phyloP scores from a whole-genome alignment of 2,797 vertebrate genomes.

The Myioborus miniatus region DNA sequence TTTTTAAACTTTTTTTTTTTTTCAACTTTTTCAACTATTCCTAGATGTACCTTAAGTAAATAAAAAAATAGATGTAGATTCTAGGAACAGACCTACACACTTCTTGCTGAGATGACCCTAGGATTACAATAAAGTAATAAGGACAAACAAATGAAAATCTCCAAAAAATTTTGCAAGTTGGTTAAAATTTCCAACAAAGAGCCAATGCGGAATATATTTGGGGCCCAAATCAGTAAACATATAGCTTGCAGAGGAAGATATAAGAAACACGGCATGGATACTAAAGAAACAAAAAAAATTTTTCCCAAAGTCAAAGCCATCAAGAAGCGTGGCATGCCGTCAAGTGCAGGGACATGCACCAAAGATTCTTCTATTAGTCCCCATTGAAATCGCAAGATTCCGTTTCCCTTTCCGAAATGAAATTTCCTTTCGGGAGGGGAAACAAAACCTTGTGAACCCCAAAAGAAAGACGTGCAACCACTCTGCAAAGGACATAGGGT shows the following conservation, averaged over 20 bases:
- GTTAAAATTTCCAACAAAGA: neutral
- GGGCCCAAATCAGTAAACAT: neutral
- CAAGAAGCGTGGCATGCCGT: no score
- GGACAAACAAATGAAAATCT: neutral
- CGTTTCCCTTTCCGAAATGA: no score
- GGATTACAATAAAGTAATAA: neutral
- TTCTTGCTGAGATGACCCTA: neutral
- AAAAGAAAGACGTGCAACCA: no score
- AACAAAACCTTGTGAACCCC: no score
- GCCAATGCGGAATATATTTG: neutral
- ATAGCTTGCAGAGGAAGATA: neutral
- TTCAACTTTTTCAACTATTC: neutral
- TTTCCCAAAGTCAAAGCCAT: no score
- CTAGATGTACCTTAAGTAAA: neutral
- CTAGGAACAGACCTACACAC: neutral
- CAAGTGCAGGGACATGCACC: no score
- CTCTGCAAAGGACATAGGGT: no score
- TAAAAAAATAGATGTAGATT: neutral
- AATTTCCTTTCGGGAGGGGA: no score
- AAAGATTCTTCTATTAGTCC: no score
- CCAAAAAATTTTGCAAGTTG: neutral
- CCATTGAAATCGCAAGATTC: no score
- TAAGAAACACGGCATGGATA: no score
- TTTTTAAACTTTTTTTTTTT: neutral
- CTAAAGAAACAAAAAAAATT: no score